Evolutionary conservation across 2,888 invertebrate species (phyloP).

Genomic region (Cosmia trapezina): DNA sequence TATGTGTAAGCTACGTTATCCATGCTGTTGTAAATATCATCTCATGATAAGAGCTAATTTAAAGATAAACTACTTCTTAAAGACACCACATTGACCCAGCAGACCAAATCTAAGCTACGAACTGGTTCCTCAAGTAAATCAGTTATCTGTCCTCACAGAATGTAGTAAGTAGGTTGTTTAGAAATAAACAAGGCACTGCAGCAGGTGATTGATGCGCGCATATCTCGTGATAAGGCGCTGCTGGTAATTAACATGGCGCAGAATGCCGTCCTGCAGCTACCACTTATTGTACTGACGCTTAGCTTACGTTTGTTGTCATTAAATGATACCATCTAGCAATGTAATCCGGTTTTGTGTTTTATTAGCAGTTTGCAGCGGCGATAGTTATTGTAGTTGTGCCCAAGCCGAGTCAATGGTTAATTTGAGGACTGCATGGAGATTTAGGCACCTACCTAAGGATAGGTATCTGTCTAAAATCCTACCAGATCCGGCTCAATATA

Average conservation of each 20-base stretch:
- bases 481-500: not conserved
- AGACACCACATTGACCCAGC: constrained; percentile 2
- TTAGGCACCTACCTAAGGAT: not conserved
- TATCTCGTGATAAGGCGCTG: constrained; percentile 52
- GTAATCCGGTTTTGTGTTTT: not conserved
- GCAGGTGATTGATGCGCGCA: constrained; percentile 53
- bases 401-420: not conserved
- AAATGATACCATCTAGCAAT: constrained; percentile 33
- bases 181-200: constrained; percentile 57
- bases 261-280: constrained; percentile 47
- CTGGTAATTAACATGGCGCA: constrained; percentile 49
- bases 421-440: too few relatives aligned
- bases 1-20: not conserved
- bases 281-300: constrained; percentile 26
- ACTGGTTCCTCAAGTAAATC: constrained; percentile 57
- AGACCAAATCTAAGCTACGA: constrained; percentile 37
- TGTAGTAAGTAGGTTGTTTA: constrained; percentile 63
- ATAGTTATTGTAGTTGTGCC: not conserved
- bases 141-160: constrained; percentile 60
- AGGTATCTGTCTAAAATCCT: not conserved
- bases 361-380: not conserved
- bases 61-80: constrained; percentile 12
- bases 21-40: not conserved
- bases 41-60: not conserved
- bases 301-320: constrained; percentile 39